Evolutionary conservation across 2,797 vertebrate genomes (phyloP).

Genomic region (Rallus crepitans): DNA sequence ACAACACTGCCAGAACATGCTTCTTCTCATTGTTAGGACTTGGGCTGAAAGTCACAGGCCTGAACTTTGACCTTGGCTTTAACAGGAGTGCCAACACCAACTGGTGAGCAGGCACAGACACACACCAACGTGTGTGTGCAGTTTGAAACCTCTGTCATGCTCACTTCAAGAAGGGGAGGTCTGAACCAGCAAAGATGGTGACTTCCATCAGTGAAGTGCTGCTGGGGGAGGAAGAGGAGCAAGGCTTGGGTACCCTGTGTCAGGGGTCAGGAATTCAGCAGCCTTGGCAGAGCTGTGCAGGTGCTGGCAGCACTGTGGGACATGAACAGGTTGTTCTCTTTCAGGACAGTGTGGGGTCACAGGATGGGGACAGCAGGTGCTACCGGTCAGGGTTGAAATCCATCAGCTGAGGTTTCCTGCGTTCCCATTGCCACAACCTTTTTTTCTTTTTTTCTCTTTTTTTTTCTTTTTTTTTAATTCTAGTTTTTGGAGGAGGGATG

Average conservation of each 20-base stretch:
- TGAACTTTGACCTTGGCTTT: neutral
- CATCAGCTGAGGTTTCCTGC: conserved; percentile 37
- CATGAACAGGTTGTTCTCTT: neutral
- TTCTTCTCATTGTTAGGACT: neutral
- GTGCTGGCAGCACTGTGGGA: neutral
- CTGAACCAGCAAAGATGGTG: neutral
- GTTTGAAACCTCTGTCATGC: neutral
- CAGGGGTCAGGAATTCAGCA: neutral
- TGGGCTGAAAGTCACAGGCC: neutral
- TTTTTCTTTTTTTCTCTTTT: neutral
- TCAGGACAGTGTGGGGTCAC: neutral
- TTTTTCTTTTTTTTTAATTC: neutral
- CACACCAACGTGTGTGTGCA: neutral
- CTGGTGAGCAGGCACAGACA: neutral
- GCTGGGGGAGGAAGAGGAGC: neutral
- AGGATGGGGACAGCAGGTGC: conserved; percentile 52
- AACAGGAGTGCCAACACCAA: neutral
- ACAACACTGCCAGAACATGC: neutral
- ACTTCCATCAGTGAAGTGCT: neutral
- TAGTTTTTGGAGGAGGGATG: neutral
- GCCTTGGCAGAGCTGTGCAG: neutral
- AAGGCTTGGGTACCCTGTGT: neutral
- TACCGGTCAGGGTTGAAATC: neutral
- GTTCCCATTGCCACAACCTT: rapidly evolving
- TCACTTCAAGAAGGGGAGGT: neutral